These are phyloP conservation scores for Ditylenchus weischeri DNA, from an alignment of 2,888 invertebrate species.

Conservation along the genomic window DNA sequence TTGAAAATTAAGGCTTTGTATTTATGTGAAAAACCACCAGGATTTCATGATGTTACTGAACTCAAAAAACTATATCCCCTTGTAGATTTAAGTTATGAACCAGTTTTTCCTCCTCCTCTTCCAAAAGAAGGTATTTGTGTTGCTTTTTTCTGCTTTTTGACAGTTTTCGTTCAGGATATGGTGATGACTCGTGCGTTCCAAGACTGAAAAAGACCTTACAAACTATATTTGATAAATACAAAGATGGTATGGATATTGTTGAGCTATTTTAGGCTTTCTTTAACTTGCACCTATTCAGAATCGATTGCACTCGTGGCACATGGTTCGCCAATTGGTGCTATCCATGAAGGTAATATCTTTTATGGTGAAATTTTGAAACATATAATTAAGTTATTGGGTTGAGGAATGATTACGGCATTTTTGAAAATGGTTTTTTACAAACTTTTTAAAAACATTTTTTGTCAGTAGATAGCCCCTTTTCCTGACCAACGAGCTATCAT, in stretches of 20 bases:
- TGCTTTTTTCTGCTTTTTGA: neutral
- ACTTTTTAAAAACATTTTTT: no score
- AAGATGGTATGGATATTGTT: neutral
- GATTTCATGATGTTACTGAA: constrained; percentile 38
- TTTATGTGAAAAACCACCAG: constrained; percentile 48
- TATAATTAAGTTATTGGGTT: no score
- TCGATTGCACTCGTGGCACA: constrained; percentile 52
- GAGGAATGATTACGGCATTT: no score
- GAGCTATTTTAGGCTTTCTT: neutral
- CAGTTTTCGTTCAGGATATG: constrained; percentile 31
- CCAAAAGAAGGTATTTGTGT: constrained; percentile 31
- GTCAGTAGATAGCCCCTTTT: no score
- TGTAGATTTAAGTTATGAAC: constrained; percentile 45
- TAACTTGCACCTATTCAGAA: constrained; percentile 23
- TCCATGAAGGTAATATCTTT: constrained; percentile 36
- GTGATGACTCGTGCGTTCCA: constrained; percentile 52
- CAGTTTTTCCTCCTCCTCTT: constrained; percentile 38
- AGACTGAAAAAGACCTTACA: constrained; percentile 43
- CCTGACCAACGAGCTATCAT: no score
- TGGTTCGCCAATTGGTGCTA: constrained; percentile 55
- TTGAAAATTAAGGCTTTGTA: constrained; percentile 41
- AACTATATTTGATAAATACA: constrained; percentile 40
- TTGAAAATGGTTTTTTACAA: no score
- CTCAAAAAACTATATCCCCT: constrained; percentile 45
- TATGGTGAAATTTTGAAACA: neutral